These are phyloP conservation scores for Calameuta idolon DNA, from an alignment of 2,888 invertebrate genomes.

Conservation along the genomic window DNA sequence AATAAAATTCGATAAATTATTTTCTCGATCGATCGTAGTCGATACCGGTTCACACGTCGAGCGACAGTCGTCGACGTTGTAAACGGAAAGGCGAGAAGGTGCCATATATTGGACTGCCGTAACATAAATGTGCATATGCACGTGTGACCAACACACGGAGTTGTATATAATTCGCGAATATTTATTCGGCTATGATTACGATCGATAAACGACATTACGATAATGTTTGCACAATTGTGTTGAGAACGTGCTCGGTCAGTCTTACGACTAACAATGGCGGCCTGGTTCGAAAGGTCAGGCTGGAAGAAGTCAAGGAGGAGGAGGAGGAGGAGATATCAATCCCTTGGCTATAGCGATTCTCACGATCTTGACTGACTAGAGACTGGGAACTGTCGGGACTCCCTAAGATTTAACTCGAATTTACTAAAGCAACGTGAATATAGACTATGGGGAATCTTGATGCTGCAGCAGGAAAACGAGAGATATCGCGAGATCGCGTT, in stretches of 20 bases:
- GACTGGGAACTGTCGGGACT: not conserved
- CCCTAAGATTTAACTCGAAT: not conserved
- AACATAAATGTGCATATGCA: no score
- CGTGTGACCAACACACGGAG: no score
- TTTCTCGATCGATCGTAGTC: no score
- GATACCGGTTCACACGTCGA: no score
- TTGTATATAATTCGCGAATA: no score
- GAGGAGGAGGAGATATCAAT: not conserved
- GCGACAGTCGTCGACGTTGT: no score
- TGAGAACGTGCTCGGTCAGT: slow-evolving; percentile 38
- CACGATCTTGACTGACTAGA: not conserved
- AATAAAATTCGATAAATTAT: no score
- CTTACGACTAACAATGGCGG: not conserved
- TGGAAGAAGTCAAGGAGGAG: not conserved
- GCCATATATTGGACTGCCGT: no score
- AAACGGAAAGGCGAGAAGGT: no score
- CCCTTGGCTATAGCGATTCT: not conserved
- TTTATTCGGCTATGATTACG: no score
- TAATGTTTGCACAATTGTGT: slow-evolving; percentile 45
- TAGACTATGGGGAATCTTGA: not conserved
- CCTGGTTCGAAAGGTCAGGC: not conserved
- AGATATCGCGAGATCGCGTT: not conserved
- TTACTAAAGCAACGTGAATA: not conserved
- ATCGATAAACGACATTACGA: slow-evolving; percentile 19
- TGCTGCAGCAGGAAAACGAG: not conserved